Conservation (phyloP, 1,140 invertebrate genomes). For the Fopius arisanus region DNA sequence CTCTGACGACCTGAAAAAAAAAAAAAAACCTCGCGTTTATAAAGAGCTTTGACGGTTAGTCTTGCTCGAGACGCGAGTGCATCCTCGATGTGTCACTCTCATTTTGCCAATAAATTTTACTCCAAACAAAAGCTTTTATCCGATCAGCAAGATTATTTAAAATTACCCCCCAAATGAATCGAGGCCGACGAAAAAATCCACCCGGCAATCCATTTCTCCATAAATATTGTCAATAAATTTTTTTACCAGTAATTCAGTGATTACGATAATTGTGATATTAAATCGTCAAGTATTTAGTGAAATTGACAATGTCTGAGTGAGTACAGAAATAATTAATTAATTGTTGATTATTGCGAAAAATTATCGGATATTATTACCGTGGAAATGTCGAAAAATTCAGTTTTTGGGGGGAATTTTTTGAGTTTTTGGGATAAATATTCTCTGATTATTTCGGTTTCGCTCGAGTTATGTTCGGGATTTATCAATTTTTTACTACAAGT, state of each 20-base stretch:
- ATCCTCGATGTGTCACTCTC: background rate
- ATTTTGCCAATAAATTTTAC: background rate
- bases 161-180: background rate
- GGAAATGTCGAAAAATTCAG: too few species aligned
- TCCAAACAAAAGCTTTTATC: background rate
- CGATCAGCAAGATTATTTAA: background rate
- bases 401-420: too few species aligned
- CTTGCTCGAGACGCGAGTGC: background rate
- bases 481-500: background rate
- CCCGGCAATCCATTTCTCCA: background rate
- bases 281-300: too few species aligned
- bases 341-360: background rate
- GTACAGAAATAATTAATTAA: background rate
- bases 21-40: background rate
- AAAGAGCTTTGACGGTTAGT: conserved; percentile 6
- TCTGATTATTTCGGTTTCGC: too few species aligned
- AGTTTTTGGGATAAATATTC: too few species aligned
- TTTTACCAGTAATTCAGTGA: background rate
- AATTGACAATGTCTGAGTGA: background rate
- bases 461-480: too few species aligned
- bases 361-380: too few species aligned
- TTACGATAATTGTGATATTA: too few species aligned
- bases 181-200: background rate
- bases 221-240: background rate
- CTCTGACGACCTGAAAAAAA: background rate